Conservation (phyloP, 2,888 invertebrate species). For the Xestia c-nigrum region DNA sequence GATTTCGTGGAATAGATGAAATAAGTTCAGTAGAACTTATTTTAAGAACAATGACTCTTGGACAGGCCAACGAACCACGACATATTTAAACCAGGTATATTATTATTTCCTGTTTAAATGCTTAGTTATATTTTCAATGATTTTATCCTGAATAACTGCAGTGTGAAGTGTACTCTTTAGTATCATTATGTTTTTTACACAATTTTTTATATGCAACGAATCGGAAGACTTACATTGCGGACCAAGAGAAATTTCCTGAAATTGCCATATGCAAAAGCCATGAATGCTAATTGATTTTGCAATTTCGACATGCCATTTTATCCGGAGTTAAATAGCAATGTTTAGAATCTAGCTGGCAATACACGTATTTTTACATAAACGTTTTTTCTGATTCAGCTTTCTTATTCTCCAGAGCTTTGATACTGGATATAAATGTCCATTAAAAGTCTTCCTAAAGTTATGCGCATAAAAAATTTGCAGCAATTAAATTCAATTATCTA, state of each 20-base stretch:
- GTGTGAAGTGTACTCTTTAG: constrained; percentile 24
- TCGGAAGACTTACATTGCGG: constrained; percentile 25
- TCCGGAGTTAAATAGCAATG: neutral
- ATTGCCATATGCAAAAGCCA: neutral
- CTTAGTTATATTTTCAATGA: constrained; percentile 35
- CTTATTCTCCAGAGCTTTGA: neutral
- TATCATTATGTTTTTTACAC: constrained; percentile 27
- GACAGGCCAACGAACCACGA: constrained; percentile 53
- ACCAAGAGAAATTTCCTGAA: constrained; percentile 18
- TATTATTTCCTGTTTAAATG: constrained; percentile 40
- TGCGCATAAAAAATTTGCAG: constrained; percentile 31
- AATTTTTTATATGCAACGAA: constrained; percentile 31
- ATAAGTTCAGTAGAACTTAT: constrained; percentile 51
- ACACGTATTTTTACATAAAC: neutral
- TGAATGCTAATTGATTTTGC: constrained; percentile 7
- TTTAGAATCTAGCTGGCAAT: neutral
- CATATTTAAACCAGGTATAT: constrained; percentile 41
- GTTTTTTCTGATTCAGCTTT: neutral
- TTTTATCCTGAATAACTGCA: constrained; percentile 29
- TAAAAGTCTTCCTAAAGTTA: constrained; percentile 24
- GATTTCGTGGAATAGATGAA: constrained; percentile 27
- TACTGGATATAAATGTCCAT: neutral
- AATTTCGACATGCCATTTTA: neutral
- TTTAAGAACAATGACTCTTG: constrained; percentile 55
- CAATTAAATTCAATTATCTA: constrained; percentile 26